phyloP scores from a whole-genome alignment of 1,140 invertebrate species.

The Laupala kohalensis region DNA sequence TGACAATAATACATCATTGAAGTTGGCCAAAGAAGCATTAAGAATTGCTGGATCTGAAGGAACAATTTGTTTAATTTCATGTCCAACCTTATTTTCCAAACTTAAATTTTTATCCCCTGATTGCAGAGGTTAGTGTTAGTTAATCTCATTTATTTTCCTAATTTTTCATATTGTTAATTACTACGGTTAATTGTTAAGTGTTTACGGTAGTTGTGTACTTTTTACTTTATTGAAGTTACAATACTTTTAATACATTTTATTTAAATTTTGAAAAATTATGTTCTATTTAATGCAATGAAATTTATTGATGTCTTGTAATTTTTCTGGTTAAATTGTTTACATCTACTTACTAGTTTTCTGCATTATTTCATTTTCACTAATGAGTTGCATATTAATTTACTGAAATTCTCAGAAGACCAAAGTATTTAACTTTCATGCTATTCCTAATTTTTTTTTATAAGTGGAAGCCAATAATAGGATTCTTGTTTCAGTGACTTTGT shows the following conservation, averaged over 20 bases:
- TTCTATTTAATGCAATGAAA: too few relatives aligned
- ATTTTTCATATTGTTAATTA: slow-evolving; percentile 12
- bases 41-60: slow-evolving; percentile 35
- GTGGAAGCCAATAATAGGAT: too few relatives aligned
- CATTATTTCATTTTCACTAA: too few relatives aligned
- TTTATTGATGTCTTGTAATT: too few relatives aligned
- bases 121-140: slow-evolving; percentile 14
- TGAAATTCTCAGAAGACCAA: too few relatives aligned
- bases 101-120: slow-evolving; percentile 38
- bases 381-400: too few relatives aligned
- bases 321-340: too few relatives aligned
- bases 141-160: not conserved
- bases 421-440: too few relatives aligned
- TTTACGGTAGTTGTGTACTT: not conserved
- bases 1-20: slow-evolving; percentile 56
- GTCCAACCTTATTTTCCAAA: slow-evolving; percentile 69
- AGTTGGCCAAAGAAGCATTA: slow-evolving; percentile 49
- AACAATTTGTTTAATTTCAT: slow-evolving; percentile 74
- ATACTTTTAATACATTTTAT: too few relatives aligned
- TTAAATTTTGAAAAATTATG: too few relatives aligned
- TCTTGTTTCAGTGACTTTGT: slow-evolving; percentile 55
- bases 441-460: too few relatives aligned
- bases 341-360: too few relatives aligned
- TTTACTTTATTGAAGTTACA: not conserved
- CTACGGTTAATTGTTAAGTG: not conserved